Evolutionary conservation across 2,888 invertebrate genomes (phyloP).

Genomic region (Scelioninae gen. 1): DNA sequence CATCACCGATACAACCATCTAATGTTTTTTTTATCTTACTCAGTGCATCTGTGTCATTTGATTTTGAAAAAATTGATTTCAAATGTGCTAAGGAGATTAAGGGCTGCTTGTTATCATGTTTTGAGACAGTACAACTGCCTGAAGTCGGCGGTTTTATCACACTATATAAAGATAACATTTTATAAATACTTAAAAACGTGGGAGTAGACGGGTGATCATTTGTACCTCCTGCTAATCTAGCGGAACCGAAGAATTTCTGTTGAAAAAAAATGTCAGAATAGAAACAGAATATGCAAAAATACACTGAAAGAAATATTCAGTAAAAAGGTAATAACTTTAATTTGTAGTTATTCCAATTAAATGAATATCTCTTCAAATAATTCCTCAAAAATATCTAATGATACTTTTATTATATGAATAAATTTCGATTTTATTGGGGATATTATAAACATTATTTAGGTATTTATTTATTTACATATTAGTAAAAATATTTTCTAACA

Average conservation of each 20-base stretch:
- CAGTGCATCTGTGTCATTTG: not conserved
- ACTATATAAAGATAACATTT: slow-evolving; percentile 9
- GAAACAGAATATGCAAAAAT: too few relatives aligned
- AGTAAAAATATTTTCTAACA: too few relatives aligned
- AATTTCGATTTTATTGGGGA: too few relatives aligned
- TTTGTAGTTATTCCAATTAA: too few relatives aligned
- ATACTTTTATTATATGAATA: too few relatives aligned
- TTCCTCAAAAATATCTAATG: too few relatives aligned
- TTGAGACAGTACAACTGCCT: not conserved
- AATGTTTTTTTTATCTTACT: not conserved
- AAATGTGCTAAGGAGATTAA: not conserved
- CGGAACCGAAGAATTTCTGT: slow-evolving; percentile 8
- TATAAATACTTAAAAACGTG: slow-evolving; percentile 13
- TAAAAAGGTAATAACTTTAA: too few relatives aligned
- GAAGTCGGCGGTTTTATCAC: not conserved
- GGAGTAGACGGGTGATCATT: slow-evolving; percentile 25
- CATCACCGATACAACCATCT: not conserved
- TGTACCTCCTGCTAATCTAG: not conserved
- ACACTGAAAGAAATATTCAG: too few relatives aligned
- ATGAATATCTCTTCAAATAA: too few relatives aligned
- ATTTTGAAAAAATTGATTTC: slow-evolving; percentile 9
- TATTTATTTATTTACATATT: too few relatives aligned
- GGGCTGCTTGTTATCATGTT: not conserved
- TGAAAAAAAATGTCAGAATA: too few relatives aligned
- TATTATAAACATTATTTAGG: too few relatives aligned